Evolutionary conservation across 92 coral and sea anemone genomes (phyloP), one percentile per base, ranked within the genome.

Genomic region (Pocillopora grandis): DNA sequence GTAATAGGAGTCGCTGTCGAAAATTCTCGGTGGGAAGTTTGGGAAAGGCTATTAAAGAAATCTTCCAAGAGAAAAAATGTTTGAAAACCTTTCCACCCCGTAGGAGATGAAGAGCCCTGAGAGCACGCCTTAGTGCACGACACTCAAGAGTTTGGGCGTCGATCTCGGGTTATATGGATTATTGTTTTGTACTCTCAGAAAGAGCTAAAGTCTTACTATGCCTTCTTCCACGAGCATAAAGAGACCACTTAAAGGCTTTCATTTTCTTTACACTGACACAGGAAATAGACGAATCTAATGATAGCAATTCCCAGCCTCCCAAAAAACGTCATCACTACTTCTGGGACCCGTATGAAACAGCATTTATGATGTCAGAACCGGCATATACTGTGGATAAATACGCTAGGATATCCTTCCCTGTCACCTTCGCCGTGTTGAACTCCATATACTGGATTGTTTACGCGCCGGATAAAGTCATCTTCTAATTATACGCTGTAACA

Each of bases 391-490:
- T 94, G 2, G 98, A 94, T 81, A 88, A 86, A 60, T 94, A 89
- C 76, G 98, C 98, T 57, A 90, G 98, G 19, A 89, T 94, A 31
- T 90, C 65, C 65, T 94, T 94, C 59, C 98, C 98, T 9, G 93
- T 94, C 10, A 94, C 98, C 15, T 94, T 87, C 78, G 86, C 92
- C 23, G 84, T 94, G 16, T 77, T 94, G 76, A 94, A 90, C 64
- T 94, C 95, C 21, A 81, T 91, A 18, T 94, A 94, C 83, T 94
- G 98, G 98, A 94, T 94, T 61, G 90, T 94, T 1, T 94, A 94
- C 71, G 98, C 98, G 71, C 98, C 98, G 8, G 98, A 94, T 65
- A 90, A 92, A 81, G 90, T 94, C 71, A 91, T 94, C 49, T 94
- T 94, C 88, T 94, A 52, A 62, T 42, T 42, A 42, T 2, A 42